Base-by-base conservation (phyloP, 2,888 invertebrate genomes). In the Thymelicus sylvestris region DNA sequence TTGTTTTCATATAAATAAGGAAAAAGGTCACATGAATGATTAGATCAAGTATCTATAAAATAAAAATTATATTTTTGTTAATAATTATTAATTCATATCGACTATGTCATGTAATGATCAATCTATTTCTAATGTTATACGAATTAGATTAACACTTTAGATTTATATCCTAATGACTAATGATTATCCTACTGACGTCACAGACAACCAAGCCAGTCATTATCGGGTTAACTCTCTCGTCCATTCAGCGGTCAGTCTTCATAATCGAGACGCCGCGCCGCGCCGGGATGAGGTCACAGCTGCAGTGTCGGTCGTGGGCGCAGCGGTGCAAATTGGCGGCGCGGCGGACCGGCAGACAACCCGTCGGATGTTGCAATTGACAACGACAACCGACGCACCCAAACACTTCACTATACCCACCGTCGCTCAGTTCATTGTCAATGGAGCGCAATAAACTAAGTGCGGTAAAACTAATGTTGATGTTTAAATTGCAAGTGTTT, bases 341-440 rank as follows among this genome's bases (percentile, higher is more conserved):
- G 31, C 31, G 31, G 31, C 31, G 31, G 31, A 31, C 31, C 31
- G 31, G 81, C 86, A 92, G 92, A 92, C 92, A 85, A 86, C 86
- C 83, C 86, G 90, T 91, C 91, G 90, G 89, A 91, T 88, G 85
- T 88, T 79, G 84, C 90, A 91, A 91, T 91, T 91, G 86, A 31
- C 74, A 74, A 74, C 74, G 65, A 60, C 74, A 55, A 64, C 73
- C 72, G 72, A 71, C 75, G 79, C 82, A 83, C 84, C 83, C 82
- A 82, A 83, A 83, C 82, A 80, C 75, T 72, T 31, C 13, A 62
- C 47, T 38, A 12, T 52, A 55, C 19, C 2, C 19, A 39, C 15
- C 39, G 19, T 13, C 15, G 60, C 39, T 41, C 48, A 7, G 47
- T 63, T 38, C 48, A 63, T 48, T 63, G 63, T 48, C 63, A 63